Percentiles rank a stretch among this genome's conserved stretches.
Evolutionary conservation across 1,140 invertebrate species (phyloP).

Genomic region (Nasonia giraulti): DNA sequence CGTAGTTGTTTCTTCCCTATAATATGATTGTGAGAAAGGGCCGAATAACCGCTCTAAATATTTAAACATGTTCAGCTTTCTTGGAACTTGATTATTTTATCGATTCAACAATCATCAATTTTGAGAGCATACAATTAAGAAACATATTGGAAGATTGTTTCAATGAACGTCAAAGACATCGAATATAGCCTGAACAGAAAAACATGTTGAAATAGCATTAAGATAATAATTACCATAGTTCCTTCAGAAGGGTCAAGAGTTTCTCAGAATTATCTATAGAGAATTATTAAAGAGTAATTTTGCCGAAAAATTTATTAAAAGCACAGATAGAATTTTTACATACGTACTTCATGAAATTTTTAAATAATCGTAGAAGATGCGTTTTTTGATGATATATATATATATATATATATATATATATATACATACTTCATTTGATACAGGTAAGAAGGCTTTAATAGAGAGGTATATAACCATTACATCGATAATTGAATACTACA

Average conservation of each 20-base stretch:
- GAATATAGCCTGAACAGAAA: background rate
- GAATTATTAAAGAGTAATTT: background rate
- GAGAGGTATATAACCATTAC: background rate
- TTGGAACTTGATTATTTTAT: no score
- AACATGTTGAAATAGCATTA: background rate
- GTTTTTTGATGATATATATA: background rate
- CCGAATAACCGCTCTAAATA: no score
- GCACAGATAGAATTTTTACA: background rate
- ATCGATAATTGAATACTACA: background rate
- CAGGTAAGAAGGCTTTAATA: background rate
- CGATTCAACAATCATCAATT: no score
- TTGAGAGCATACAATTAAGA: no score
- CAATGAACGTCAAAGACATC: background rate
- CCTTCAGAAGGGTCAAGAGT: background rate
- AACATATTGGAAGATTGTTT: no score
- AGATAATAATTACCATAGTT: constrained; percentile 8
- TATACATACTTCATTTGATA: background rate
- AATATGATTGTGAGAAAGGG: background rate
- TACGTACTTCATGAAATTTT: background rate
- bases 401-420: no score
- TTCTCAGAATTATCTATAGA: background rate
- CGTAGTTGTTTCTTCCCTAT: no score
- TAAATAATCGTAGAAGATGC: background rate
- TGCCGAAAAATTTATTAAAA: background rate
- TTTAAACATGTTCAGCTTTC: no score